phyloP scores from a whole-genome alignment of 2,113 vertebrate species.

The Garra rufa region DNA sequence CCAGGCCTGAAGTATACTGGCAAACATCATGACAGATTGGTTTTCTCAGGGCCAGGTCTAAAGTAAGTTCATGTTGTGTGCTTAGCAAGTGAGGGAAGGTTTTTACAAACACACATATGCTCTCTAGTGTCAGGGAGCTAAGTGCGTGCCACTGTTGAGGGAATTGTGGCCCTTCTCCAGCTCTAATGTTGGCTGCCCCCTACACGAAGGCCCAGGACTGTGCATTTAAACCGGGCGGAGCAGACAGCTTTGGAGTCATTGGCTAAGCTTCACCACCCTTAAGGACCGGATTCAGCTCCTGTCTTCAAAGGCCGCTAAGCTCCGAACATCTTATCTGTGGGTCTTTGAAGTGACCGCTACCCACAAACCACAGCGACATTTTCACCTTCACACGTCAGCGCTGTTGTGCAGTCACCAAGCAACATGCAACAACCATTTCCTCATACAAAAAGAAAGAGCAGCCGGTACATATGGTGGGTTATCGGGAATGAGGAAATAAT shows the following conservation, averaged over 20 bases:
- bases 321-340: constrained; percentile 48
- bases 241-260: constrained; percentile 50
- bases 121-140: constrained; percentile 41
- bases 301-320: constrained; percentile 56
- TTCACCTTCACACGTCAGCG: constrained; percentile 38
- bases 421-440: constrained; percentile 28
- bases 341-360: constrained; percentile 46
- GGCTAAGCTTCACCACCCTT: constrained; percentile 54
- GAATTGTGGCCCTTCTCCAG: constrained; percentile 46
- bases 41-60: constrained; percentile 8
- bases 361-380: constrained; percentile 33
- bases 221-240: constrained; percentile 53
- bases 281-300: constrained; percentile 53
- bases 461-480: constrained; percentile 30
- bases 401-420: constrained; percentile 42
- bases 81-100: constrained; percentile 1
- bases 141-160: constrained; percentile 34
- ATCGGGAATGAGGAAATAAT: constrained; percentile 36
- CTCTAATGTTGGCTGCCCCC: constrained; percentile 32
- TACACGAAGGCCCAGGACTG: constrained; percentile 38
- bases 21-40: neutral
- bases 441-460: constrained; percentile 3
- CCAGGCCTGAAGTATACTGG: neutral
- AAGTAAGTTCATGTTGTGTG: constrained; percentile 34
- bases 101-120: constrained; percentile 12